Conservation (phyloP, 2,888 invertebrate species). For the Thelaira solivaga region DNA sequence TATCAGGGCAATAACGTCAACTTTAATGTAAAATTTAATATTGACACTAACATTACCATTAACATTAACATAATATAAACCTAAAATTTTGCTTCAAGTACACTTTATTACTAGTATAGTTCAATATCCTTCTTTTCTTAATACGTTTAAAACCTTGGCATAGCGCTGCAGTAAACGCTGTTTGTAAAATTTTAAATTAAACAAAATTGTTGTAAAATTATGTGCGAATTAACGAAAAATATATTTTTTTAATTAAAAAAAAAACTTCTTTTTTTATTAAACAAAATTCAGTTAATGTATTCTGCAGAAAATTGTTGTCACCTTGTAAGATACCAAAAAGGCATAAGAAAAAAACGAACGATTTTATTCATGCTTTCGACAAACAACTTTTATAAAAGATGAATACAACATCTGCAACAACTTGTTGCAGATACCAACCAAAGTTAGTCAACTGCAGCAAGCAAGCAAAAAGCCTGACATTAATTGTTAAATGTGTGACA, state of each 20-base stretch:
- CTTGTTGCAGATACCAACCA: neutral
- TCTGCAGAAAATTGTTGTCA: constrained; percentile 18
- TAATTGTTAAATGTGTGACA: constrained; percentile 63
- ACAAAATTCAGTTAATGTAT: neutral
- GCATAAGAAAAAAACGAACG: constrained; percentile 28
- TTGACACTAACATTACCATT: no score
- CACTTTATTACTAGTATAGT: no score
- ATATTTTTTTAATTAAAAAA: neutral
- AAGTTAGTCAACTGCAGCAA: neutral
- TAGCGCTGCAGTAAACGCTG: no score
- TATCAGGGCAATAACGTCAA: no score
- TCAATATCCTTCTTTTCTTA: no score
- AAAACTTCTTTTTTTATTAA: neutral
- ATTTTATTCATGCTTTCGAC: neutral
- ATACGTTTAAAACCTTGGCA: no score
- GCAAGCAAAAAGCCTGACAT: constrained; percentile 44
- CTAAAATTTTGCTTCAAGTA: no score
- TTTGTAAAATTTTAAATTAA: no score
- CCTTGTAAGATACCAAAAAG: constrained; percentile 23
- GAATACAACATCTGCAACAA: constrained; percentile 38
- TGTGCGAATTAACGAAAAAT: no score
- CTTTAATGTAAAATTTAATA: no score
- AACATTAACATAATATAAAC: no score
- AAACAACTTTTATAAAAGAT: neutral
- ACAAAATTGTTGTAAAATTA: no score